Base-by-base conservation (phyloP, 2,113 vertebrate species). In the Nansenia antarctica region DNA sequence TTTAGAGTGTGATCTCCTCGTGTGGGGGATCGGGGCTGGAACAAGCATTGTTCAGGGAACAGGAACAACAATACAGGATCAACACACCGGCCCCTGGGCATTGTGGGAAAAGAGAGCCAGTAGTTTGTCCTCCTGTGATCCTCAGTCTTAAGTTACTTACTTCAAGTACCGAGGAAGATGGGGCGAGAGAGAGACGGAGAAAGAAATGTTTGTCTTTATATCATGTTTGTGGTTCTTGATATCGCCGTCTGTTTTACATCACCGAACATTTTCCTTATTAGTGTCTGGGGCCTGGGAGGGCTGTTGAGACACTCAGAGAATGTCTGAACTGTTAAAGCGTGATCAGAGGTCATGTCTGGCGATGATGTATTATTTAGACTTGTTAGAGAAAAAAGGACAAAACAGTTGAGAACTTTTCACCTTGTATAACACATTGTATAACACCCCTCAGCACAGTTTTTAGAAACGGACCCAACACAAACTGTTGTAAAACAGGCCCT, bases 381-480 rank as follows among this genome's bases (percentile, higher is more conserved):
- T 57, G n/a, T n/a, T 22, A 7, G 53, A 57, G 76, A 63, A 29
- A 77, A 49, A 11, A 60, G n/a, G n/a, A 9, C 26, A 32, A 26
- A 62, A 22, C 2, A 8, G 30, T 42, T 2, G 29, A 61, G 24
- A 30, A 45, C 29, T 35, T 20, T 58, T 65, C 37, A 59, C 11
- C 32, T 58, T 24, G 9, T 8, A 59, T 20, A 9, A 53, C 18
- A 45, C 22, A n/a, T 55, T 9, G 34, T 57, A 34, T 18, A 57
- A 14, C 12, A 57, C 5, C 27, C 54, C 26, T 15, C 15, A 42
- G 39, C 14, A 14, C 39, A 42, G 39, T 42, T 42, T 49, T 52
- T 52, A n/a, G 20, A 52, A 52, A 52, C 8, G 20, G 20, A 24
- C 6, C 20, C 20, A 47, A 14, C 15, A 22, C 45, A 49, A 7